phyloP scores from a whole-genome alignment of 2,113 vertebrate genomes.

The Casuarius casuarius region DNA sequence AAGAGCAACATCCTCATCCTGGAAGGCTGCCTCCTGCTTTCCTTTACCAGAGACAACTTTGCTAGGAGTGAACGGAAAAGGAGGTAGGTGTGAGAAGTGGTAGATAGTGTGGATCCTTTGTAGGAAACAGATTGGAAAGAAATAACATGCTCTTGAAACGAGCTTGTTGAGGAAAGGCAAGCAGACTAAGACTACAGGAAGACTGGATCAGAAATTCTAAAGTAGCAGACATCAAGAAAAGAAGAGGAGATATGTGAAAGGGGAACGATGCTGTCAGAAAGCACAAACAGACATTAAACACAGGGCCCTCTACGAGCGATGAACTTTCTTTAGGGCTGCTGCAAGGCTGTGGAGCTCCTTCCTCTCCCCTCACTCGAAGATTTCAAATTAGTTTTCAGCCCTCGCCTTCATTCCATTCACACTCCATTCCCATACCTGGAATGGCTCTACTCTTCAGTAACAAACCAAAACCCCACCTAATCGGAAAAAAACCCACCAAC shows the following conservation, averaged over 20 bases:
- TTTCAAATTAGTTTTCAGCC: not conserved
- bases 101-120: not conserved
- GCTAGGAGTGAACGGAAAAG: not conserved
- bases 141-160: not conserved
- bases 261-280: not conserved
- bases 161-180: not conserved
- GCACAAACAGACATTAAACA: not conserved
- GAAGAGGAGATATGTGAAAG: fast-evolving
- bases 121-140: not conserved
- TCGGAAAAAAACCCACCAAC: not conserved
- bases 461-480: not conserved
- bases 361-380: not conserved
- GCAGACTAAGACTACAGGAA: not conserved
- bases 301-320: not conserved
- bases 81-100: not conserved
- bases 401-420: not conserved
- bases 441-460: not conserved
- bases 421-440: not conserved
- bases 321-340: not conserved
- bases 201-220: not conserved
- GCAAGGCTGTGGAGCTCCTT: not conserved
- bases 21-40: not conserved
- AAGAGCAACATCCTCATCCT: not conserved
- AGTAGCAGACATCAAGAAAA: not conserved
- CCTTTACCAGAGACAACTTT: not conserved